Base-by-base conservation (phyloP, 53 echinoderm and acorn worm genomes). In the Patiria pectinifera region DNA sequence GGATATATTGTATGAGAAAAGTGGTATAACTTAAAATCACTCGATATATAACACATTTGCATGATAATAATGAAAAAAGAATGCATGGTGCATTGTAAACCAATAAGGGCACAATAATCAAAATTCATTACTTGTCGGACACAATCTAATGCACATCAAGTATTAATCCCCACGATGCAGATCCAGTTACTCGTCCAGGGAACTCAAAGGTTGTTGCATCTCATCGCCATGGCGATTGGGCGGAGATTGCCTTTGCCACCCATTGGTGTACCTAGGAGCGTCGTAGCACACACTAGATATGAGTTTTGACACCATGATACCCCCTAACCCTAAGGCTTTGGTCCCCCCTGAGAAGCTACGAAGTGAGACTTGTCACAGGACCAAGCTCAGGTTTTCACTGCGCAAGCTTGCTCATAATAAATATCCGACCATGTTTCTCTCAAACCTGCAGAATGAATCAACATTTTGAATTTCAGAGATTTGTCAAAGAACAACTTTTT, bases 171-270 rank as follows among this genome's bases (percentile, higher is more conserved):
- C 24, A 53, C 25, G 59, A 59, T 77, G 61, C 14, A 88, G 71
- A 11, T 88, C 59, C 4, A 23, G 88, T 88, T 88, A 78, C 88
- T 18, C 61, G 44, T 77, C 88, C 77, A 13, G 61, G 59, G 88
- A 88, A 45, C 19, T n/a, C 2, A 45, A 60, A 78, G 21, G 78
- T 59, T 77, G 88, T 35, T 26, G 78, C 88, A 77, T 78, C 77
- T 22, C 12, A 78, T 88, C 60, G 62, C 86, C 72, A 47, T 86
- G 63, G 72, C 15, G 84, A 84, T 84, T 15, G 13, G 59, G 5
- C 78, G 23, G 88, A 88, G 88, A 88, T 88, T 88, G 78, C 62
- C 78, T 78, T 78, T 88, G 78, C 78, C 88, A 88, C 88, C 88
- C 88, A 44, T 61, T 15, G 78, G n/a, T 59, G 59, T 88, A 45